A percentile compares a stretch with the other conserved stretches of the same genome.
These are phyloP conservation scores for Drosophila greeni DNA, from an alignment of 2,888 invertebrate genomes.

Conservation along the genomic window DNA sequence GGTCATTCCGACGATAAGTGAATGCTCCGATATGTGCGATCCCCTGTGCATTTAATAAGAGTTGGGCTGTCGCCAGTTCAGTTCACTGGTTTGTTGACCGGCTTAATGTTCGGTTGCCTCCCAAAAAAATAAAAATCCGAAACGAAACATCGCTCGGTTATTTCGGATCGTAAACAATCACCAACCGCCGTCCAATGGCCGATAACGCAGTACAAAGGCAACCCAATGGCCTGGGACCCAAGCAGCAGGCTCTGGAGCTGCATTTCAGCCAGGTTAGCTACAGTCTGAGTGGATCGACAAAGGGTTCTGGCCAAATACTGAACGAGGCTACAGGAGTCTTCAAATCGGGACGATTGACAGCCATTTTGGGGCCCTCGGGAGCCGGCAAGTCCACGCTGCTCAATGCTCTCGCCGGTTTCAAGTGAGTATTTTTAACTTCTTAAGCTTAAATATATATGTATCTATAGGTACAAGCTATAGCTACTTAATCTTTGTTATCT, in stretches of 20 bases:
- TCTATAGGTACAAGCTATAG: background rate
- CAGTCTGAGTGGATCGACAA: conserved; percentile 45
- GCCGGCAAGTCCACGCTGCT: conserved; percentile 89
- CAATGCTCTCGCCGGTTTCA: conserved; percentile 86
- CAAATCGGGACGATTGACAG: conserved; percentile 82
- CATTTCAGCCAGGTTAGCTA: conserved; percentile 70
- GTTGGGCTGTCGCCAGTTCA: background rate
- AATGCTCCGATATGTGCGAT: conserved; percentile 15
- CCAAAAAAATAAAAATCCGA: background rate
- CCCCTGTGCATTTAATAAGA: conserved; percentile 17
- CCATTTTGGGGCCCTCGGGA: conserved; percentile 85
- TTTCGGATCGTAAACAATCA: conserved; percentile 13
- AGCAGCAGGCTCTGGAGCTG: conserved; percentile 52
- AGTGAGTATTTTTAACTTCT: conserved; percentile 78
- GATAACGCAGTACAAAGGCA: conserved; percentile 41
- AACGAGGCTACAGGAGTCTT: conserved; percentile 82
- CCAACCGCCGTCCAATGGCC: conserved; percentile 42
- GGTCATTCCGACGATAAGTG: conserved; percentile 24
- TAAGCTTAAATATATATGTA: background rate
- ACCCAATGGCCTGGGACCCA: conserved; percentile 23
- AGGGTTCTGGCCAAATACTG: conserved; percentile 78
- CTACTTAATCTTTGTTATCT: background rate
- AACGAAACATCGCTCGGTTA: conserved; percentile 2
- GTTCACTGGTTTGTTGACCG: conserved; percentile 22
- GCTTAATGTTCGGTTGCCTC: conserved; percentile 1